Percentiles rank a stretch among this genome's conserved stretches.
phyloP scores from a whole-genome alignment of 2,113 vertebrate species.

The Gopherus evgoodei region DNA sequence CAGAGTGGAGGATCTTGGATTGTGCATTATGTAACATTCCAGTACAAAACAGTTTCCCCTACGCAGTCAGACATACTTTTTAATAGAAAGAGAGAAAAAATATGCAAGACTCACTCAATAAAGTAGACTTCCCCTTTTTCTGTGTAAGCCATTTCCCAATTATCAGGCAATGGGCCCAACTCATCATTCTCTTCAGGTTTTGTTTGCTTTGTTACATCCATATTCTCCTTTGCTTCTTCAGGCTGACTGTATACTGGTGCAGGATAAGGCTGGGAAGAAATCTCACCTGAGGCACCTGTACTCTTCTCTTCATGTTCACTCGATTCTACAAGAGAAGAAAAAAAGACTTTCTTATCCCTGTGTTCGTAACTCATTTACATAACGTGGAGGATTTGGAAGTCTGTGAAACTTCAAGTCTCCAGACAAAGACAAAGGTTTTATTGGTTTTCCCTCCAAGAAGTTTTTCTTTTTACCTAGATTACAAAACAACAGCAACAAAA shows the following conservation, averaged over 20 bases:
- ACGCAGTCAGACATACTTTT: background rate
- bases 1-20: background rate
- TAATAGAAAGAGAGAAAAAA: conserved; percentile 25
- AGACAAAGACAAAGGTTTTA: conserved; percentile 24
- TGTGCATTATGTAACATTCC: background rate
- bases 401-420: background rate
- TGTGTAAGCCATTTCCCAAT: conserved; percentile 99
- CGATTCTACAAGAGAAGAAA: conserved; percentile 85
- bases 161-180: conserved; percentile 92
- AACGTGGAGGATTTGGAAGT: background rate
- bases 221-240: conserved; percentile 86
- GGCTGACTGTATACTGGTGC: conserved; percentile 84
- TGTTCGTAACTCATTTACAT: background rate
- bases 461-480: background rate
- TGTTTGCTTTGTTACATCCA: conserved; percentile 82
- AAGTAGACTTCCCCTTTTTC: conserved; percentile 99
- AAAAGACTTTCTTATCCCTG: background rate
- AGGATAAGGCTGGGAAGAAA: conserved; percentile 82
- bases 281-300: conserved; percentile 88
- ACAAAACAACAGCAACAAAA: conserved; percentile 27
- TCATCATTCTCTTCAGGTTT: conserved; percentile 92
- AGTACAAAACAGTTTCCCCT: background rate
- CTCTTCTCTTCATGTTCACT: conserved; percentile 97
- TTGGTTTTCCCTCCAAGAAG: conserved; percentile 10
- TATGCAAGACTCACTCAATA: conserved; percentile 91